phyloP scores from a whole-genome alignment of 2,797 vertebrate genomes.

The Fistularia tabacaria region DNA sequence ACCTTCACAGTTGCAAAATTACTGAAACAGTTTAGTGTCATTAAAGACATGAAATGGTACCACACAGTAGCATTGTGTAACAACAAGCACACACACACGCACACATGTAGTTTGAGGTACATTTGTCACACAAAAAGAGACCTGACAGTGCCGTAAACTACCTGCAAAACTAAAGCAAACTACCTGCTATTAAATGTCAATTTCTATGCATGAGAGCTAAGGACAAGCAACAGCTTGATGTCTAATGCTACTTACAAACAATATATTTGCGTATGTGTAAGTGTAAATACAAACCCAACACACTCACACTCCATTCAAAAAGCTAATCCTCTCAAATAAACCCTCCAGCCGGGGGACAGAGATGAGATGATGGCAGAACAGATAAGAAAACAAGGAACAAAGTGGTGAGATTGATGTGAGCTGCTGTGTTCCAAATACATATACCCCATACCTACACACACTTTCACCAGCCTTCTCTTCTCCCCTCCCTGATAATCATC shows the following conservation, averaged over 20 bases:
- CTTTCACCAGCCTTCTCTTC: constrained; percentile 58
- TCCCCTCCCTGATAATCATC: constrained; percentile 59
- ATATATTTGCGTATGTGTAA: neutral
- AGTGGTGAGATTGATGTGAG: constrained; percentile 38
- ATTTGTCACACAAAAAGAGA: no score
- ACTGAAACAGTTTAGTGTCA: constrained; percentile 20
- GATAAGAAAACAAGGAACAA: constrained; percentile 50
- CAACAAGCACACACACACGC: constrained; percentile 5
- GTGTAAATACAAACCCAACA: constrained; percentile 13
- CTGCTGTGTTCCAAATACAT: constrained; percentile 65
- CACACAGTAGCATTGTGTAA: constrained; percentile 32
- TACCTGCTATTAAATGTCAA: no score
- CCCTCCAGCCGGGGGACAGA: constrained; percentile 42
- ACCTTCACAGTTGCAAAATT: constrained; percentile 20
- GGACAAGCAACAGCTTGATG: no score
- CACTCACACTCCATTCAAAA: constrained; percentile 16
- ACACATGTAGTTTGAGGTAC: no score
- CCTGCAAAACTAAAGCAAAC: no score
- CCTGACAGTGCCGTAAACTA: no score
- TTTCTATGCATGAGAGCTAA: no score
- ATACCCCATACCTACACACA: constrained; percentile 27
- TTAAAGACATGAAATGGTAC: neutral
- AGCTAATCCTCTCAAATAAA: constrained; percentile 51
- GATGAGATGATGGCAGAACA: constrained; percentile 47
- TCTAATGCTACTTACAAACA: no score